Percentiles rank a stretch among this genome's conserved stretches.
Conservation (phyloP, 2,113 vertebrate genomes). For the Herpetotheres cachinnans region DNA sequence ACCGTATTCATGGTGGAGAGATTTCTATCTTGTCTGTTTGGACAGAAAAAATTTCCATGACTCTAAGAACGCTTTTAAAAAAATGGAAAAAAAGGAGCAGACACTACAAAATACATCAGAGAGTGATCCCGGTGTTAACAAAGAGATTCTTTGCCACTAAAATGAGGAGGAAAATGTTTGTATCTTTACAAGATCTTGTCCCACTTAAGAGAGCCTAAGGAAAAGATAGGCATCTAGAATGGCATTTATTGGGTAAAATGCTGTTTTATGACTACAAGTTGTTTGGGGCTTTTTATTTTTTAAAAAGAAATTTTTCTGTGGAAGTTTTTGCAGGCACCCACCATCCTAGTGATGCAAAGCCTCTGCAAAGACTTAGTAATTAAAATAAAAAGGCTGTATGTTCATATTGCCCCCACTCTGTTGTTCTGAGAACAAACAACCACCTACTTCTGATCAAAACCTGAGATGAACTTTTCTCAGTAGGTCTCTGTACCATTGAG, state of each 20-base stretch:
- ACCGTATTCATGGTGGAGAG: neutral
- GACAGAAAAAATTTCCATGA: neutral
- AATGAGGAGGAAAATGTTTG: constrained; percentile 5
- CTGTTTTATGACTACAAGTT: neutral
- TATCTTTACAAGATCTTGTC: constrained; percentile 58
- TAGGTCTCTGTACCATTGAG: neutral
- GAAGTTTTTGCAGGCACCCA: neutral
- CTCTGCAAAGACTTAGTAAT: neutral
- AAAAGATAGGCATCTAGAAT: constrained; percentile 22
- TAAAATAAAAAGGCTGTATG: neutral
- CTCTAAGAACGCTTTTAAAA: neutral
- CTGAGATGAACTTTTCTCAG: neutral
- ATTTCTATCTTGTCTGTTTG: neutral
- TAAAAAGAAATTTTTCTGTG: neutral
- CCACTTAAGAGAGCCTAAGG: neutral
- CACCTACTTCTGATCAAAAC: neutral
- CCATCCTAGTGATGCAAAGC: neutral
- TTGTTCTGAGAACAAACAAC: neutral
- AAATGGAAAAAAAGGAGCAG: neutral
- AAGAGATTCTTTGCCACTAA: neutral
- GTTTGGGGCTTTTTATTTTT: neutral
- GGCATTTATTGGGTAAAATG: neutral
- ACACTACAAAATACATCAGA: neutral
- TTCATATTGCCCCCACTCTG: neutral
- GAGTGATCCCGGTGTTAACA: neutral